These are phyloP conservation scores for Himantopus leucocephalus DNA, from an alignment of 2,113 vertebrate species.

Conservation along the genomic window DNA sequence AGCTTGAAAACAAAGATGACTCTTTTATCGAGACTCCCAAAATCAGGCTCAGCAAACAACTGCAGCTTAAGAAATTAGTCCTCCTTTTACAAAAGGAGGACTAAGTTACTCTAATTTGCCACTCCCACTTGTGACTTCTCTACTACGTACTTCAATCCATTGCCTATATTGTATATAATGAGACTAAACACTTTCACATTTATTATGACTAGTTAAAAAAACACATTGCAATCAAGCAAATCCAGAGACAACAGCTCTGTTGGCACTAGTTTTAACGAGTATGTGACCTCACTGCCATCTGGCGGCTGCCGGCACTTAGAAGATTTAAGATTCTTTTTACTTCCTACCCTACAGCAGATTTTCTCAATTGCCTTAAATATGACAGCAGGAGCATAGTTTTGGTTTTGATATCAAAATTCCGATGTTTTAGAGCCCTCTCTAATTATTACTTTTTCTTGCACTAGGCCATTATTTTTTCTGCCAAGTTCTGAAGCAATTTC, in stretches of 20 bases:
- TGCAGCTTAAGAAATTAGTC: background rate
- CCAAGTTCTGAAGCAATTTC: background rate
- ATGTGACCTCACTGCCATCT: background rate
- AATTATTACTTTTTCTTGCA: background rate
- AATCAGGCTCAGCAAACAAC: background rate
- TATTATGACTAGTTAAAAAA: background rate
- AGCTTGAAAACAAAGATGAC: background rate
- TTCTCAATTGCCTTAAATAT: background rate
- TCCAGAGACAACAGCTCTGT: too few relatives aligned
- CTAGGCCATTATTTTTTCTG: background rate
- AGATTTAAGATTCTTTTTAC: background rate
- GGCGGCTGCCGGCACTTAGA: background rate
- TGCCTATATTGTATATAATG: background rate
- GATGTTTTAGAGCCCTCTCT: background rate
- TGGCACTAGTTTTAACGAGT: rapidly evolving
- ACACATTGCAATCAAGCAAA: background rate
- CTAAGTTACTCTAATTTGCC: background rate
- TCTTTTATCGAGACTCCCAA: background rate
- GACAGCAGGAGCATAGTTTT: background rate
- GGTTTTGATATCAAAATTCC: background rate
- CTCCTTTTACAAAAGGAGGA: background rate
- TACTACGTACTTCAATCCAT: background rate
- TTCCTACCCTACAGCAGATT: background rate
- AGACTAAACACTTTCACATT: background rate
- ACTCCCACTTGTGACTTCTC: background rate